A percentile compares a stretch with the other conserved stretches of the same genome.
Conservation (phyloP, 2,113 vertebrate species). For the Laticauda laticaudata region DNA sequence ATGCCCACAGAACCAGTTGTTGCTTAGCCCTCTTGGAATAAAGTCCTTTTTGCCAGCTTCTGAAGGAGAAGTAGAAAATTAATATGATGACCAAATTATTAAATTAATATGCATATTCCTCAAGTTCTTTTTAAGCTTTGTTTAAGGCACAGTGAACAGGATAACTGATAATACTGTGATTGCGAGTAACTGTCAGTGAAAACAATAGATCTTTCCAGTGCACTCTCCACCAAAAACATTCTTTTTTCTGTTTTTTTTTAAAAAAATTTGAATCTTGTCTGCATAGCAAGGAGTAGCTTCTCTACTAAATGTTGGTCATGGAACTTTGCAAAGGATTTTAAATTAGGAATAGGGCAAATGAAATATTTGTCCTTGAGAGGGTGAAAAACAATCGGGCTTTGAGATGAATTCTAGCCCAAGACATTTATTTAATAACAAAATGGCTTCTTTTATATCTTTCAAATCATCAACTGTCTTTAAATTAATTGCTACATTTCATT, state of each 20-base stretch:
- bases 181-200: not conserved
- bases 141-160: not conserved
- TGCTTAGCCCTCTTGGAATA: not conserved
- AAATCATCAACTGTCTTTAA: not conserved
- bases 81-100: not conserved
- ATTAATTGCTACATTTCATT: not conserved
- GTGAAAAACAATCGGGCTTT: not conserved
- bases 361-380: not conserved
- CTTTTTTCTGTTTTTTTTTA: not conserved
- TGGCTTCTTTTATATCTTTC: not conserved
- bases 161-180: not conserved
- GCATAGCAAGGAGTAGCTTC: not conserved
- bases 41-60: not conserved
- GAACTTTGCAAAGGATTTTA: not conserved
- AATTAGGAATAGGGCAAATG: not conserved
- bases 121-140: not conserved
- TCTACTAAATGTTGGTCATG: not conserved
- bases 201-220: not conserved
- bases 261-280: not conserved
- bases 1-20: no score
- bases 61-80: not conserved
- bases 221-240: not conserved
- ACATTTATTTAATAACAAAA: not conserved
- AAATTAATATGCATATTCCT: not conserved
- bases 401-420: not conserved